Conservation (phyloP, 2,888 invertebrate species). For the Chymomyza amoena region DNA sequence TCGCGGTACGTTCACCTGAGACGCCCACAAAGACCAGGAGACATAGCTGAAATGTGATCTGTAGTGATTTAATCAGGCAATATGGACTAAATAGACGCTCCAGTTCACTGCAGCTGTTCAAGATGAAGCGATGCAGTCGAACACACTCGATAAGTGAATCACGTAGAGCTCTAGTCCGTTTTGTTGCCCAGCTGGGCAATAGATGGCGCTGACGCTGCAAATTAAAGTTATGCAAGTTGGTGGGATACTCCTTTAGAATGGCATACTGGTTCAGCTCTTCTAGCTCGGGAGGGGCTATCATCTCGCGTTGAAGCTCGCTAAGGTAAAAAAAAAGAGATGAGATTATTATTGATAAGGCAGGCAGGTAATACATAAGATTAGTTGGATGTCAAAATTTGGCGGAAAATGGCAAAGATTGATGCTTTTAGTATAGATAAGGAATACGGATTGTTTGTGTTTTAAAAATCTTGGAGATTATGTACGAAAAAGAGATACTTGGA, state of each 20-base stretch:
- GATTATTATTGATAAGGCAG: no score
- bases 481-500: no score
- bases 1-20: conserved; percentile 52
- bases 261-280: conserved; percentile 69
- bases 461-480: no score
- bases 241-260: conserved; percentile 53
- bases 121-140: conserved; percentile 74
- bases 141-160: conserved; percentile 72
- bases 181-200: not conserved
- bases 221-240: conserved; percentile 43
- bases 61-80: conserved; percentile 75
- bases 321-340: no score
- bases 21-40: conserved; percentile 75
- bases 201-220: not conserved
- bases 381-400: no score
- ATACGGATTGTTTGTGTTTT: no score
- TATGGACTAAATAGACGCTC: conserved; percentile 77
- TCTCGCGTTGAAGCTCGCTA: conserved; percentile 39
- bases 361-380: no score
- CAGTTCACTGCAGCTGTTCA: conserved; percentile 69
- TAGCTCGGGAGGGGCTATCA: conserved; percentile 36
- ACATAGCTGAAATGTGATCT: conserved; percentile 77
- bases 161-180: conserved; percentile 24
- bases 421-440: no score
- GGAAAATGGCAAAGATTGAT: no score